Evolutionary conservation across 2,797 vertebrate genomes (phyloP).

Genomic region (Megaceryle alcyon): DNA sequence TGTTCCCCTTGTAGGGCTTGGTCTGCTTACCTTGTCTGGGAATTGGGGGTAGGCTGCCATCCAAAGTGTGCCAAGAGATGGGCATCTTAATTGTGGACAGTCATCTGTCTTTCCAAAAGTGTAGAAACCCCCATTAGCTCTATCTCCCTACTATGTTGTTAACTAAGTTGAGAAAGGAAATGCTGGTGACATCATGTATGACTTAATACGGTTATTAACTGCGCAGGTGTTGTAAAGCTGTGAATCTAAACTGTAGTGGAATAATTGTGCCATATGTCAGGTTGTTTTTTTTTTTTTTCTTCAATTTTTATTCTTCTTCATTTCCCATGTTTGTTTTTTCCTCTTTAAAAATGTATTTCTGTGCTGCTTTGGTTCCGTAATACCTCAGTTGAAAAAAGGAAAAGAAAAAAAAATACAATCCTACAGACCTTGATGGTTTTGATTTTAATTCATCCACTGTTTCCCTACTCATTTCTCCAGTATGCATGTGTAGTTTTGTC

Average conservation of each 20-base stretch:
- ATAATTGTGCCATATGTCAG: slow-evolving; percentile 47
- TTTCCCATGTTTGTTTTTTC: background rate
- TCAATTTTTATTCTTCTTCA: background rate
- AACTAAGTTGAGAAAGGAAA: slow-evolving; percentile 24
- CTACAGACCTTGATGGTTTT: background rate
- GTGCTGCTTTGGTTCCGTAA: background rate
- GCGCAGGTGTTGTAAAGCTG: slow-evolving; percentile 50
- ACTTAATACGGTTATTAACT: slow-evolving; percentile 38
- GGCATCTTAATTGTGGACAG: background rate
- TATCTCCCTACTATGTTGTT: background rate
- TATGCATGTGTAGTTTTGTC: background rate
- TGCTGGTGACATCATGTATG: slow-evolving; percentile 43
- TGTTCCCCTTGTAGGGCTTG: background rate
- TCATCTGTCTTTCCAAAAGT: background rate
- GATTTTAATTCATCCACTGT: background rate
- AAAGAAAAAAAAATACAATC: background rate
- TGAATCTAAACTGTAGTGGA: slow-evolving; percentile 44
- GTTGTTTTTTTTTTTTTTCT: background rate
- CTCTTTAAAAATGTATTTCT: background rate
- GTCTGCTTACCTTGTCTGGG: background rate
- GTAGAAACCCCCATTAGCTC: background rate
- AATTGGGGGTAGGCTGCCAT: background rate
- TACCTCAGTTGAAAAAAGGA: background rate
- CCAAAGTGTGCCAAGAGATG: background rate
- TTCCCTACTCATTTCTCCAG: background rate